Conservation (phyloP, 2,888 invertebrate genomes). For the Penaeus monodon region DNA sequence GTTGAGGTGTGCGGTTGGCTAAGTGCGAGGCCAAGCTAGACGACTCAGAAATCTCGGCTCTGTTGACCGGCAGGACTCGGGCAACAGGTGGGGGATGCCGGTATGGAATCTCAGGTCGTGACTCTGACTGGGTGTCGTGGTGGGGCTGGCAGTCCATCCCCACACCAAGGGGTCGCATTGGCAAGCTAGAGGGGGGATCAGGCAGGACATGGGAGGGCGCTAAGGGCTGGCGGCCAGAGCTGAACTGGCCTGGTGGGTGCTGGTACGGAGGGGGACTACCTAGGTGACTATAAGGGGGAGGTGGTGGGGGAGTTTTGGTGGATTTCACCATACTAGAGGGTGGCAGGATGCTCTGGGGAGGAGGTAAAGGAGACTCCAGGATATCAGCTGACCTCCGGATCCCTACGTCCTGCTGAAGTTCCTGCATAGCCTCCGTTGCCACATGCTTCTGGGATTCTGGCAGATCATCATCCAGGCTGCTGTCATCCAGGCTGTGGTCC, state of each 20-base stretch:
- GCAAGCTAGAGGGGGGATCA: slow-evolving; percentile 29
- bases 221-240: slow-evolving; percentile 35
- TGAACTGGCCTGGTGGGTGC: slow-evolving; percentile 40
- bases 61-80: slow-evolving; percentile 61
- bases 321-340: background rate
- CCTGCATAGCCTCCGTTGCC: slow-evolving; percentile 9
- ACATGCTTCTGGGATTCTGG: slow-evolving; percentile 51
- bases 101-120: slow-evolving; percentile 60
- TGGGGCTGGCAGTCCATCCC: slow-evolving; percentile 26
- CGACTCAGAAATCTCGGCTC: slow-evolving; percentile 51
- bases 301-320: slow-evolving; percentile 10
- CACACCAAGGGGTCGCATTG: slow-evolving; percentile 11
- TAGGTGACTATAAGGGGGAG: slow-evolving; percentile 36
- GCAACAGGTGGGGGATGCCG: slow-evolving; percentile 63
- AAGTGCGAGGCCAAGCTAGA: slow-evolving; percentile 49
- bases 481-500: slow-evolving; percentile 61
- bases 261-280: slow-evolving; percentile 48
- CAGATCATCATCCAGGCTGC: slow-evolving; percentile 53
- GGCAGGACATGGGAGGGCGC: slow-evolving; percentile 19
- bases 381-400: slow-evolving; percentile 55
- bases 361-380: no score
- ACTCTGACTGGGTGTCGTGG: slow-evolving; percentile 23
- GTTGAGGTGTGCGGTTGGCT: slow-evolving; percentile 54
- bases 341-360: slow-evolving; percentile 1
- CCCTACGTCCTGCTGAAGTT: slow-evolving; percentile 28